Evolutionary conservation across 1,140 invertebrate genomes (phyloP).

Genomic region (Tetranychus urticae): DNA sequence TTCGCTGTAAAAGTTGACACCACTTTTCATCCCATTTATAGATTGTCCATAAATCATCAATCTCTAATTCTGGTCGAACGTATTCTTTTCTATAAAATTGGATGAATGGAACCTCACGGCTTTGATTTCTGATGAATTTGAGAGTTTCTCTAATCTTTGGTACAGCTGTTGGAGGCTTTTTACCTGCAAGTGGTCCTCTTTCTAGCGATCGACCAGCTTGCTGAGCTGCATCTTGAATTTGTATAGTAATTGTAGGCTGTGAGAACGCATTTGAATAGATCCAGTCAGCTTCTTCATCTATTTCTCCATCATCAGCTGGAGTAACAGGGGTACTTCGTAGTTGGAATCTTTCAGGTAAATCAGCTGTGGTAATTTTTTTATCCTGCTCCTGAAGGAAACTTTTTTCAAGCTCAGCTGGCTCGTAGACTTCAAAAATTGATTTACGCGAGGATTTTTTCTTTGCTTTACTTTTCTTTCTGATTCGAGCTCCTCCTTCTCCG

Average conservation of each 20-base stretch:
- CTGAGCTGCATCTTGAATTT: constrained; percentile 19
- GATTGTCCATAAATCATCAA: constrained; percentile 90
- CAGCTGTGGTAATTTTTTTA: constrained; percentile 63
- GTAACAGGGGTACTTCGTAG: constrained; percentile 57
- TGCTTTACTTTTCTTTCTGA: constrained; percentile 37
- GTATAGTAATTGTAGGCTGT: constrained; percentile 48
- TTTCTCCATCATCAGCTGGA: constrained; percentile 47
- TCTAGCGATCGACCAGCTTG: constrained; percentile 11
- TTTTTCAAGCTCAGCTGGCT: constrained; percentile 85
- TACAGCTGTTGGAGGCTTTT: constrained; percentile 29
- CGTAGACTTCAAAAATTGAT: constrained; percentile 67
- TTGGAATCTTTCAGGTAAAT: constrained; percentile 58
- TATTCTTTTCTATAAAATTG: constrained; percentile 97
- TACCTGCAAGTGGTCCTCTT: constrained; percentile 21
- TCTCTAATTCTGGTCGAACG: constrained; percentile 72
- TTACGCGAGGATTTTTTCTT: constrained; percentile 57
- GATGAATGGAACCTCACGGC: constrained; percentile 79
- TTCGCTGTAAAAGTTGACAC: constrained; percentile 71
- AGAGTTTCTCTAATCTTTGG: constrained; percentile 78
- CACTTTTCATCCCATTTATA: constrained; percentile 91
- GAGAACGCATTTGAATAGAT: constrained; percentile 84
- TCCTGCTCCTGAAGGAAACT: constrained; percentile 85
- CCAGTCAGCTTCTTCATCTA: constrained; percentile 89
- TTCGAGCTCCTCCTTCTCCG: constrained; percentile 20
- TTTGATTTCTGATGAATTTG: constrained; percentile 84